Base-by-base conservation (phyloP, 2,113 vertebrate species). In the Todiramphus saurophagus region DNA sequence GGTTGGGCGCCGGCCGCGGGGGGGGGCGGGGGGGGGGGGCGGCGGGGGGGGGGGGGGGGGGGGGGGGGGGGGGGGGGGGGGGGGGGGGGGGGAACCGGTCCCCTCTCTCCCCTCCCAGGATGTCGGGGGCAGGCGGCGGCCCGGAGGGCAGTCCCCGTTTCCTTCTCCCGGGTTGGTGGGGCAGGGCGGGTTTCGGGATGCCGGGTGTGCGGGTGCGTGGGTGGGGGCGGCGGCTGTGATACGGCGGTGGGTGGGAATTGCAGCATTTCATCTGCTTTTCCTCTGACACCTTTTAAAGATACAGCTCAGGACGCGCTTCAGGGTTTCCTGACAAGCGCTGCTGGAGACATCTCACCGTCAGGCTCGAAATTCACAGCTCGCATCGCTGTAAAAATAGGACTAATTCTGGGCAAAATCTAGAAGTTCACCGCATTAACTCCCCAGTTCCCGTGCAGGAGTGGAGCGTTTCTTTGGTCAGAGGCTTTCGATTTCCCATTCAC, bases 111-210 rank as follows among this genome's bases (percentile, higher is more conserved):
- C 96, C 97, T 73, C 37, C 7, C 97, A 97, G 98, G 97, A 98
- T 97, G 96, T 94, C 94, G 94, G 93, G 96, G 97, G 46, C 46
- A 46, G 95, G 95, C 93, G 91, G 90, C 95, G 97, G 95, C 96
- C 95, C 96, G 88, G 64, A 79, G 94, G 74, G 95, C 96, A 98
- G 98, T 98, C 98, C 98, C 98, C 96, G 94, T 98, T 98, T 97
- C 97, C 95, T 95, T 95, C 76, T 94, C 73, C 87, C 93, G 85
- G 94, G 75, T 79, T 94, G 95, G 20, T 5, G 5, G 60, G 92
- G 96, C 94, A 89, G 97, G 96, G 97, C 93, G 97, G 97, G 81
- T 94, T 89, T 92, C 94, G 96, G 97, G 95, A 96, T 95, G 89
- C 95, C 80, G 97, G 94, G 95, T 37, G 75, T 96, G 95, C 44